phyloP scores from a whole-genome alignment of 1,140 invertebrate genomes.

The Philotrypesis tridentata region DNA sequence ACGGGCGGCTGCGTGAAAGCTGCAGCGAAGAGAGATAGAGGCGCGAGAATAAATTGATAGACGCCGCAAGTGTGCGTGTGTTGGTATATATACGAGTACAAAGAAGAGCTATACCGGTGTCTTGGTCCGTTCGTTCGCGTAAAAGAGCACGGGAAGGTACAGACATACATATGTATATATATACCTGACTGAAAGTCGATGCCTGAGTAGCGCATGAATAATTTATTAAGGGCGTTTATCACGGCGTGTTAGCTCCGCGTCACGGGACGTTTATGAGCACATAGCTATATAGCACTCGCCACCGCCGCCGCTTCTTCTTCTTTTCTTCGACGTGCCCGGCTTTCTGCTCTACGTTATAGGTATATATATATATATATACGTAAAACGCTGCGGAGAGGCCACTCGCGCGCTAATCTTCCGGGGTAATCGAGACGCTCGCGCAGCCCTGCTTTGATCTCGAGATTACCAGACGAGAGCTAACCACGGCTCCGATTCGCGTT shows the following conservation, averaged over 20 bases:
- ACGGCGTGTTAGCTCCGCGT: constrained; percentile 55
- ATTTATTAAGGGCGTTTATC: constrained; percentile 64
- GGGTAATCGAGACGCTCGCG: not conserved
- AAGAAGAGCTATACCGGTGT: constrained; percentile 31
- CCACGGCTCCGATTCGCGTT: not conserved
- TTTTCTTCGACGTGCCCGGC: not conserved
- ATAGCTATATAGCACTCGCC: not conserved
- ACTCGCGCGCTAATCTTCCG: constrained; percentile 21
- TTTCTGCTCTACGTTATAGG: constrained; percentile 5
- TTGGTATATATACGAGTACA: not conserved
- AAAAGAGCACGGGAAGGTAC: constrained; percentile 57
- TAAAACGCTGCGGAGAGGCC: too few relatives aligned
- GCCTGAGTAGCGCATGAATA: constrained; percentile 58
- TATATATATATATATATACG: too few relatives aligned
- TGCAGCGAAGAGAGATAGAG: not conserved
- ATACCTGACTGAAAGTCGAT: constrained; percentile 53
- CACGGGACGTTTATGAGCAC: constrained; percentile 52
- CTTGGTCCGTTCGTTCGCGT: constrained; percentile 31
- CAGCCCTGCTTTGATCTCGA: constrained; percentile 32
- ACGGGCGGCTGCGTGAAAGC: not conserved
- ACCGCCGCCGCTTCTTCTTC: not conserved
- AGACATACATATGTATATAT: constrained; percentile 14
- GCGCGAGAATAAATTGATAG: constrained; percentile 20
- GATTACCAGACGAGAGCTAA: constrained; percentile 13
- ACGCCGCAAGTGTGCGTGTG: not conserved